A percentile compares a stretch with the other conserved stretches of the same genome.
These are phyloP conservation scores for Melanotaenia nigrans DNA, from an alignment of 2,797 vertebrate genomes.

Conservation along the genomic window DNA sequence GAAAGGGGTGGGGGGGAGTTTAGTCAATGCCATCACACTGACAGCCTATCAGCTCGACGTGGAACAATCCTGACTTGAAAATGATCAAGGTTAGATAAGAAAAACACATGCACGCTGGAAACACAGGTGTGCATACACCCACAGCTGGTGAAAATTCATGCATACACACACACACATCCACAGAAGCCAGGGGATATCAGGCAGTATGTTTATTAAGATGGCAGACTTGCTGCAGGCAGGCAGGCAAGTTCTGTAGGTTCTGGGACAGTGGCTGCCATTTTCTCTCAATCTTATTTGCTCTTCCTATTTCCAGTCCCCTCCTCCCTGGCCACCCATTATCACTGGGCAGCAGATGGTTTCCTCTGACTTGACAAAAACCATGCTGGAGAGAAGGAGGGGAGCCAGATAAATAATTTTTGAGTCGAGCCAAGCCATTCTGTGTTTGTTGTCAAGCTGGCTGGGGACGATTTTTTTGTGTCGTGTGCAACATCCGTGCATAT, in stretches of 20 bases:
- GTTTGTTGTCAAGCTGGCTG: constrained; percentile 65
- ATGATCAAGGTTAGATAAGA: constrained; percentile 72
- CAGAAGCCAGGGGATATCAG: constrained; percentile 49
- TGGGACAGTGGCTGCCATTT: constrained; percentile 72
- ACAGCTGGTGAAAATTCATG: constrained; percentile 27
- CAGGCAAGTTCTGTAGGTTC: constrained; percentile 62
- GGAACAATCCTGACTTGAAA: constrained; percentile 69
- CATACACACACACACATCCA: constrained; percentile 11
- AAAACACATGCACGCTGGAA: constrained; percentile 29
- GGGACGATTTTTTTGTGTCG: constrained; percentile 31
- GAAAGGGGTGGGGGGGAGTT: constrained; percentile 9
- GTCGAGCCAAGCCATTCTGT: constrained; percentile 64
- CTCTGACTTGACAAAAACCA: constrained; percentile 79
- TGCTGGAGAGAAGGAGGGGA: constrained; percentile 60
- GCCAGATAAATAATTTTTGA: constrained; percentile 70
- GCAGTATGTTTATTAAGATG: constrained; percentile 72
- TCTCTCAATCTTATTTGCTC: constrained; percentile 76
- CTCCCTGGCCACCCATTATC: constrained; percentile 85
- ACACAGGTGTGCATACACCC: constrained; percentile 23
- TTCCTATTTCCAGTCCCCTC: constrained; percentile 69
- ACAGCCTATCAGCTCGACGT: constrained; percentile 57
- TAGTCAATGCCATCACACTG: constrained; percentile 57
- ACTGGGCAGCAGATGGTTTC: constrained; percentile 82
- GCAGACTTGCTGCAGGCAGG: constrained; percentile 63
- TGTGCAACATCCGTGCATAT: constrained; percentile 25